Evolutionary conservation across 2,888 invertebrate species (phyloP).

Genomic region (Sinopyrophorus schimmeli): DNA sequence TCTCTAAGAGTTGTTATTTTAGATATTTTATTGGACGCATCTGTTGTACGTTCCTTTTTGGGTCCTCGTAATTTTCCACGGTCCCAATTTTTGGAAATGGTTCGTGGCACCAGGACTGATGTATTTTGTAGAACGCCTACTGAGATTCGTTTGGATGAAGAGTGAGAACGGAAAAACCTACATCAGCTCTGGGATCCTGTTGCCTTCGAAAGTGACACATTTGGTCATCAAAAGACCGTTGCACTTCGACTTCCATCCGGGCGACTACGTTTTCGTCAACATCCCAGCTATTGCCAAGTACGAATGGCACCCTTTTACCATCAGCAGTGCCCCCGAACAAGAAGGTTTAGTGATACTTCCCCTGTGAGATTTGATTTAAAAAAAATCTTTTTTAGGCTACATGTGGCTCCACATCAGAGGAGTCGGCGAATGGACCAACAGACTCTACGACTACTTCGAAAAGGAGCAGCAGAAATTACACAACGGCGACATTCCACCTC

Average conservation of each 20-base stretch:
- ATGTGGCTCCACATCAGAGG: constrained; percentile 93
- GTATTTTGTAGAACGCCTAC: constrained; percentile 76
- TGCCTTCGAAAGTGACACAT: constrained; percentile 90
- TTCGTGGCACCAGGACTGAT: constrained; percentile 80
- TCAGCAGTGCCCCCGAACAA: constrained; percentile 94
- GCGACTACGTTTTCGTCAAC: constrained; percentile 92
- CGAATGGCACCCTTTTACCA: constrained; percentile 97
- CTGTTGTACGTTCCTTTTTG: constrained; percentile 87
- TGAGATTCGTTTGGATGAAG: constrained; percentile 65
- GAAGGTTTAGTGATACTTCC: too few species aligned
- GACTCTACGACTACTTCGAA: constrained; percentile 84
- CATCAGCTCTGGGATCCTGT: constrained; percentile 82
- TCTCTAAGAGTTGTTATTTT: constrained; percentile 23
- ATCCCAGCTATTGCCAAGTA: constrained; percentile 89
- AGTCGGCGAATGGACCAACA: constrained; percentile 93
- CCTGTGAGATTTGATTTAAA: too few species aligned
- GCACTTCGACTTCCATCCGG: constrained; percentile 87
- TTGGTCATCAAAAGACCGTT: constrained; percentile 85
- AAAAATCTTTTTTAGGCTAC: constrained; percentile 69
- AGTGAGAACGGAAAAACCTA: constrained; percentile 84
- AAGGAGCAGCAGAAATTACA: constrained; percentile 76
- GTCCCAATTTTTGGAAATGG: constrained; percentile 96
- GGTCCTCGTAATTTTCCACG: constrained; percentile 81
- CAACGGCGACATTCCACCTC: constrained; percentile 62
- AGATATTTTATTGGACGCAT: constrained; percentile 95